Base-by-base conservation (phyloP, 2,888 invertebrate genomes). In the Mythimna pallens region DNA sequence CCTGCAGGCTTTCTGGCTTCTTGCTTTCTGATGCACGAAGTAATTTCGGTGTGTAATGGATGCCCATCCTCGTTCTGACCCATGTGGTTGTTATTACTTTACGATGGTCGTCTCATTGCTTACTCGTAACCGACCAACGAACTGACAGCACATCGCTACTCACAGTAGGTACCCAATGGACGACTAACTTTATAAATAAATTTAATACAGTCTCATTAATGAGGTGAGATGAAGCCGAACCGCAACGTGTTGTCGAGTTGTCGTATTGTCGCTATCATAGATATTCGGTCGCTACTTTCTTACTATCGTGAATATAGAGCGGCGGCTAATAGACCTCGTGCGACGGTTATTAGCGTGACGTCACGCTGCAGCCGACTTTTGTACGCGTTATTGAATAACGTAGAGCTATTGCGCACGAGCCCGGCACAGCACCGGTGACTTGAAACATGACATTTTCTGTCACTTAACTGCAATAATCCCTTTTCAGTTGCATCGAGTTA, bases 331-430 rank as follows among this genome's bases (percentile, higher is more conserved):
- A 50, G 5, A 50, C 47, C 12, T 25, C 6, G 22, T 14, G 25
- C 40, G 43, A 75, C 30, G 52, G 59, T 20, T 47, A 54, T 61
- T 55, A 76, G 17, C 25, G n/a, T 25, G 55, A 40, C 50, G n/a
- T 50, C n/a, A 1, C 22, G 30, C 17, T 3, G 43, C n/a, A 25
- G 10, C 25, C 12, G n/a, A n/a, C 30, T 52, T 34, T 20, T 5
- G 40, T 8, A 54, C 40, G 6, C 47, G 6, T 59, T 76, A 67
- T 67, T 54, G 52, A 74, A 61, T 67, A 55, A 55, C 36, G 47
- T 61, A 36, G 36, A 47, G 59, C 30, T 20, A 36, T 14, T 57
- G 10, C 30, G 47, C 22, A 20, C 2, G 14, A 47, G 25, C 30
- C 36, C 47, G 22, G 2, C 54, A 3, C 25, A 43, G 34, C 58